phyloP scores from a whole-genome alignment of 2,113 vertebrate genomes.

The Oreotrochilus melanogaster region DNA sequence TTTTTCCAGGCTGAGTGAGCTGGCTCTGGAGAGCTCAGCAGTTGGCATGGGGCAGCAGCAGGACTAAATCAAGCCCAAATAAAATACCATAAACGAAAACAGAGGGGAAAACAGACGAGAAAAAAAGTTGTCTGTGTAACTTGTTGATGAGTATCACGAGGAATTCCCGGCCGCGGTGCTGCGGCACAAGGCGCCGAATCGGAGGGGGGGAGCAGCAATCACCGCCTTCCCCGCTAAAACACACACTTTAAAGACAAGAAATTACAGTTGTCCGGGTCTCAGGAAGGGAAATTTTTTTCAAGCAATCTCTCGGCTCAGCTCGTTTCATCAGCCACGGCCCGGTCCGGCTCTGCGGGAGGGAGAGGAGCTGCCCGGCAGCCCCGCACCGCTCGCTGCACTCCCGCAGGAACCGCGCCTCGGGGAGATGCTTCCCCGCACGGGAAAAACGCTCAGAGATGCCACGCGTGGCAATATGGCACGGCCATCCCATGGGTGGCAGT shows the following conservation, averaged over 20 bases:
- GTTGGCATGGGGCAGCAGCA: neutral
- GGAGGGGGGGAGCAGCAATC: neutral
- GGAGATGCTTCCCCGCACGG: neutral
- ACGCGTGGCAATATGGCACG: no score
- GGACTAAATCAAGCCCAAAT: neutral
- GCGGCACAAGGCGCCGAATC: neutral
- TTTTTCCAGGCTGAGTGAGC: neutral
- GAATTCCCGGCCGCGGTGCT: rapidly evolving
- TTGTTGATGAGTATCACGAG: neutral
- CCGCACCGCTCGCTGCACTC: neutral
- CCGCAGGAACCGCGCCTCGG: neutral
- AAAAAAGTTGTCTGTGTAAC: rapidly evolving
- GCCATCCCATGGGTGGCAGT: no score
- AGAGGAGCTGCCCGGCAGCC: neutral
- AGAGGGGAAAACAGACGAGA: rapidly evolving
- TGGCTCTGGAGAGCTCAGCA: neutral
- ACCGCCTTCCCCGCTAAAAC: neutral
- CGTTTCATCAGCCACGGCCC: neutral
- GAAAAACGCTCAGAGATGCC: neutral
- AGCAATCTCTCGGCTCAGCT: neutral
- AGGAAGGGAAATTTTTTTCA: neutral
- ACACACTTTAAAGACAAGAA: neutral
- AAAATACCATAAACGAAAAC: neutral
- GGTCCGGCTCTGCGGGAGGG: neutral
- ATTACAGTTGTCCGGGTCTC: neutral